phyloP scores from a whole-genome alignment of 2,888 invertebrate genomes.

The Oligia strigilis region DNA sequence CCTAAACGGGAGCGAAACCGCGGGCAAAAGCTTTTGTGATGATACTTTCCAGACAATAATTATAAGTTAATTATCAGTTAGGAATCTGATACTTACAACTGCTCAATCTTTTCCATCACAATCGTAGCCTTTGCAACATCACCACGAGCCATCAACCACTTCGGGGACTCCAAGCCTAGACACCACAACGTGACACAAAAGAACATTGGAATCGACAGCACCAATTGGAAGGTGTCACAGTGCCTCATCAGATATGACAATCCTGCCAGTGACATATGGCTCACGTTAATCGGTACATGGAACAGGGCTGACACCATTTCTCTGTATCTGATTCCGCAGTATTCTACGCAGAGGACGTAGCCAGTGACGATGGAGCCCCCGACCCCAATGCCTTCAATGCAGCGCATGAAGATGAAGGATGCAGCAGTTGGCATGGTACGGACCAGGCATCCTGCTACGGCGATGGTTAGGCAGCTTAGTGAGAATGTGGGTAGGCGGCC shows the following conservation, averaged over 20 bases:
- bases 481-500: slow-evolving; percentile 78
- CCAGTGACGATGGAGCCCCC: slow-evolving; percentile 82
- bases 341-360: slow-evolving; percentile 81
- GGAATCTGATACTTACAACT: slow-evolving; percentile 75
- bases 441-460: slow-evolving; percentile 75
- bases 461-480: slow-evolving; percentile 70
- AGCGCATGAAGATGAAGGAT: slow-evolving; percentile 76
- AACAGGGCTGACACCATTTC: slow-evolving; percentile 79
- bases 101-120: slow-evolving; percentile 77
- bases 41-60: background rate
- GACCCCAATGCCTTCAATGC: slow-evolving; percentile 79
- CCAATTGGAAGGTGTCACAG: slow-evolving; percentile 78
- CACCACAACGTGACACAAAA: slow-evolving; percentile 71
- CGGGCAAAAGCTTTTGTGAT: background rate
- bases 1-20: background rate
- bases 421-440: slow-evolving; percentile 74
- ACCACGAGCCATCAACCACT: slow-evolving; percentile 82
- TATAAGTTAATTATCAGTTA: too few relatives aligned
- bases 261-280: slow-evolving; percentile 78
- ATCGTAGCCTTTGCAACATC: slow-evolving; percentile 71
- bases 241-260: slow-evolving; percentile 80
- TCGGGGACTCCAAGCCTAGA: slow-evolving; percentile 80
- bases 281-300: slow-evolving; percentile 80
- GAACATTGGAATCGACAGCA: slow-evolving; percentile 79
- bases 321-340: slow-evolving; percentile 76